Evolutionary conservation across 2,113 vertebrate species (phyloP), one percentile per base, ranked within the genome.

Genomic region (Hoplias malabaricus): DNA sequence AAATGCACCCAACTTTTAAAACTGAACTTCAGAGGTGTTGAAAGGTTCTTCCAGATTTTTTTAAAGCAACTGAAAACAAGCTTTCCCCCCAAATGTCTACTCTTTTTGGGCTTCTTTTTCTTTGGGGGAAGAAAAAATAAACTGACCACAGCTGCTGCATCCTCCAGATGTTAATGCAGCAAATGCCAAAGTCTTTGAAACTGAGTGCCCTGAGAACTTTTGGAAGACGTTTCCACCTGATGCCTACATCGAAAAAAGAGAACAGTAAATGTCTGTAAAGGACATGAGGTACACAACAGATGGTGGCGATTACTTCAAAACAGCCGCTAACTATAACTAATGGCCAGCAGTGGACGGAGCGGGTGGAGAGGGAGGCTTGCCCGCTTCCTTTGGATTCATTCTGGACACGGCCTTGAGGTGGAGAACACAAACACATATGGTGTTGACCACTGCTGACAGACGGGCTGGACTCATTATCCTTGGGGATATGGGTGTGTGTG

Each of bases 401-500:
- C 63, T 77, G 42, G 69, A 80, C 31, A 3, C 69, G 16, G 63
- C 56, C 65, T 80, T 59, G 21, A 69, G 69, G 63, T 46, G 19
- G 59, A 80, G 8, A 80, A 80, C 25, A 75, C 42, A 68, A 10
- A 73, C 69, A 71, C 78, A 80, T 80, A 74, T 80, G 75, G 75
- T 54, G 48, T 67, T 80, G 70, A 80, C 56, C 70, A 40, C 27
- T 50, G n/a, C 40, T 42, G 21, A 74, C 75, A 80, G 75, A 70
- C 31, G 65, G 57, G 53, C 48, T 29, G 62, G 75, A 63, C 38
- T 80, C 78, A 78, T 80, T 68, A 77, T 68, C 9, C 4, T 33
- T 56, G 57, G 69, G 34, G 25, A 77, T 10, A 50, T 42, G 46
- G 68, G 43, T 21, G 62, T 42, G 21, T 71, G 19, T 19, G 69